phyloP scores from a whole-genome alignment of 1,140 invertebrate species.

The Penaeus vannamei region DNA sequence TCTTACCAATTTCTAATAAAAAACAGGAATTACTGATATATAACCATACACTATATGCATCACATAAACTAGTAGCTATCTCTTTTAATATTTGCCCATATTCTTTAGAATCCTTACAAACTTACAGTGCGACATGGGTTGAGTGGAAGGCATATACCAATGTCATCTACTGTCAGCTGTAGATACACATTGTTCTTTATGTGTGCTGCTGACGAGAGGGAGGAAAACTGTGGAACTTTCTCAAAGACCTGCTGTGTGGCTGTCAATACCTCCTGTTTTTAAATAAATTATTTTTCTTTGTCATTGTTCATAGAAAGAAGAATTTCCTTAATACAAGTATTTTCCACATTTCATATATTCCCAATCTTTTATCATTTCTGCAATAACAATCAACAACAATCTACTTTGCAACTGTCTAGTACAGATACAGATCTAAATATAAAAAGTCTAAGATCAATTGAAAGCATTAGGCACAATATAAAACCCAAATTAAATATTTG shows the following conservation, averaged over 20 bases:
- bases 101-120: not conserved
- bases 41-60: no score
- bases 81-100: not conserved
- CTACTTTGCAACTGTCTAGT: no score
- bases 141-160: slow-evolving; percentile 95
- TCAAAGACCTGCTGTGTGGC: slow-evolving; percentile 85
- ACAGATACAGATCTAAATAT: no score
- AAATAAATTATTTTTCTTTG: not conserved
- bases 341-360: not conserved
- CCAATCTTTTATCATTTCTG: no score
- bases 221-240: slow-evolving; percentile 84
- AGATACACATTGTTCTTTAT: slow-evolving; percentile 91
- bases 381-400: no score
- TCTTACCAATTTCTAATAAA: no score
- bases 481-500: no score
- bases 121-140: slow-evolving; percentile 78
- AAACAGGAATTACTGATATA: no score
- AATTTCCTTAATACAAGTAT: not conserved
- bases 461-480: no score
- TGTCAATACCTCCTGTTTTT: slow-evolving; percentile 80
- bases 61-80: not conserved
- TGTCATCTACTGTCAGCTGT: slow-evolving; percentile 95
- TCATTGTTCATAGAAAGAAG: not conserved
- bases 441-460: no score
- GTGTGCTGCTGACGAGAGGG: slow-evolving; percentile 78